Conservation (phyloP, 2,888 invertebrate species). For the Augochlorella aurata region DNA sequence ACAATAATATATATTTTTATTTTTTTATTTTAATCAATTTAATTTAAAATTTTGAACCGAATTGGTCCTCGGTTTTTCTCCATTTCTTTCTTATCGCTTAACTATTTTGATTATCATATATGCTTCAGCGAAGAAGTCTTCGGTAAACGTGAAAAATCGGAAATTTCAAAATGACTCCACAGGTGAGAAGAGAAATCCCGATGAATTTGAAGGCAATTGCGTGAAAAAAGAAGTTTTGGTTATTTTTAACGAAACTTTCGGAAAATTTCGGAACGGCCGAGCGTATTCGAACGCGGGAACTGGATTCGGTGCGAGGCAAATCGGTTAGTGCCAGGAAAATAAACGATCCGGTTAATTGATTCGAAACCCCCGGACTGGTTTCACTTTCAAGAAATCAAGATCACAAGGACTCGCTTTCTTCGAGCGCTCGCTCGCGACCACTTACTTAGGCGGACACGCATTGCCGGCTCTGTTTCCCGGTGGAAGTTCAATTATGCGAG, state of each 20-base stretch:
- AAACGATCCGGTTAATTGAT: conserved; percentile 13
- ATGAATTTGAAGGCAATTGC: neutral
- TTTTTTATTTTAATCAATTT: too few relatives aligned
- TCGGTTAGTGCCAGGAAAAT: neutral
- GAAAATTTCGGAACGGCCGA: neutral
- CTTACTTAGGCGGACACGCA: neutral
- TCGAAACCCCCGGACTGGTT: conserved; percentile 25
- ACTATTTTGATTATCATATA: too few relatives aligned
- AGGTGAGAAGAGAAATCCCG: too few relatives aligned
- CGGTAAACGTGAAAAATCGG: too few relatives aligned
- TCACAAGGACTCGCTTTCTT: conserved; percentile 27
- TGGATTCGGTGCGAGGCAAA: neutral
- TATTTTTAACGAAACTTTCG: neutral
- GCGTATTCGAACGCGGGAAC: neutral
- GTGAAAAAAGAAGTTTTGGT: neutral
- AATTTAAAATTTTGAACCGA: too few relatives aligned
- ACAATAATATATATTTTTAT: too few relatives aligned
- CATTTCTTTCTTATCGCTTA: too few relatives aligned
- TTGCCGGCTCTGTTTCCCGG: conserved; percentile 7
- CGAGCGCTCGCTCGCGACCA: neutral
- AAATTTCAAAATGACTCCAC: too few relatives aligned
- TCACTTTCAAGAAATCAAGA: conserved; percentile 42
- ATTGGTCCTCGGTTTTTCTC: too few relatives aligned
- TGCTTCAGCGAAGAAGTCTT: too few relatives aligned
- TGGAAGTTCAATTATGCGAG: conserved; percentile 13